Base-by-base conservation (phyloP, 2,888 invertebrate species). In the Hoplodrina ambigua region DNA sequence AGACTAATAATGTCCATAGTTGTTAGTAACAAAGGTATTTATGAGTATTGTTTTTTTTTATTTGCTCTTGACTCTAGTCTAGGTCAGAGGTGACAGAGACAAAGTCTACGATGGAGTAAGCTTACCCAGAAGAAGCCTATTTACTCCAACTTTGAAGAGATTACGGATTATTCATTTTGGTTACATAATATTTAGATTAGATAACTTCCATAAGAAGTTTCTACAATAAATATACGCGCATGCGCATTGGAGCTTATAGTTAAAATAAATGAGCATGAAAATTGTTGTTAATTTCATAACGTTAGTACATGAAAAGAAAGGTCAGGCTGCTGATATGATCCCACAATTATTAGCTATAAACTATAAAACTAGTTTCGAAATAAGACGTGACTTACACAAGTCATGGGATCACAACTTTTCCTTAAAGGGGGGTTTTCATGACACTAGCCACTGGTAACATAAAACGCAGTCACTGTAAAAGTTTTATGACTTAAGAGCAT, bases 241-340 rank as follows among this genome's bases (percentile, higher is more conserved):
- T 15, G 19, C 49, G 41, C 58, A 54, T n/a, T 59, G 15, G 4
- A 19, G 8, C 13, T 17, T 53, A 57, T 20, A 44, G 13, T 76
- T 56, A 20, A 61, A 58, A 76, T 67, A 67, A 77, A 77, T 56
- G 55, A 53, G 53, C 60, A 17, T 46, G 78, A 67, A 71, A 77
- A 64, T 64, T 20, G 69, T 13, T 70, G 64, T 70, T 69, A 74
- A 78, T 74, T 64, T 64, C 55, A 67, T 67, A 78, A 74, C 54
- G 56, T 49, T 78, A 46, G 46, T 55, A 58, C 60, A 64, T 55
- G 69, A 74, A 78, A 67, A 73, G 62, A 78, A 74, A 78, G 78
- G 79, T 78, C 75, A 79, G 61, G 5, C 20, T 64, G 56, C 62
- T 66, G 78, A 78, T 78, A 78, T 78, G 79, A 78, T 70, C 74